Evolutionary conservation across 2,113 vertebrate species (phyloP).

Genomic region (Chroicocephalus ridibundus): DNA sequence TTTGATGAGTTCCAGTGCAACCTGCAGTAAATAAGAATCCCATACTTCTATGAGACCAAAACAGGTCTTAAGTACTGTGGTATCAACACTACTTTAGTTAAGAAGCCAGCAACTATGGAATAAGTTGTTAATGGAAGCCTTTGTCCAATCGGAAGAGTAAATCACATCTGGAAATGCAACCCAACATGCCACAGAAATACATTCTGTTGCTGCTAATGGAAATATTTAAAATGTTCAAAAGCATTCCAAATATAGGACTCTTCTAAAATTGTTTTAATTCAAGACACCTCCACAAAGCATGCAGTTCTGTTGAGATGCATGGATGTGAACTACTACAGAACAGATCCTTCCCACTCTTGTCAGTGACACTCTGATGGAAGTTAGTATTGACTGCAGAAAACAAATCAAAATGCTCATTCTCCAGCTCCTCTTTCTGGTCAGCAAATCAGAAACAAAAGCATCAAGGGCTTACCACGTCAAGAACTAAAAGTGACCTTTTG

Average conservation of each 20-base stretch:
- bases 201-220: background rate
- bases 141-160: background rate
- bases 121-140: background rate
- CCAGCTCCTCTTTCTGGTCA: background rate
- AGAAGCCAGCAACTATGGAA: background rate
- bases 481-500: background rate
- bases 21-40: slow-evolving; percentile 72
- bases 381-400: background rate
- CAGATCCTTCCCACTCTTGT: background rate
- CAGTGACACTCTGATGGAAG: background rate
- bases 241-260: background rate
- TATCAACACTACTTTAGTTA: background rate
- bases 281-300: background rate
- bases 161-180: background rate
- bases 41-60: background rate
- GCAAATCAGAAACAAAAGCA: background rate
- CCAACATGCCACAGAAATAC: background rate
- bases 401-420: background rate
- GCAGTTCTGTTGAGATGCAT: background rate
- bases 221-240: background rate
- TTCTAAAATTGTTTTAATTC: background rate
- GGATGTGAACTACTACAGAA: background rate
- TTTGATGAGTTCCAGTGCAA: slow-evolving; percentile 94
- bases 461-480: background rate
- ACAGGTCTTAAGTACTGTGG: background rate